These are phyloP conservation scores for Ivindomyrus marchei DNA, from an alignment of 2,113 vertebrate species.

Conservation along the genomic window DNA sequence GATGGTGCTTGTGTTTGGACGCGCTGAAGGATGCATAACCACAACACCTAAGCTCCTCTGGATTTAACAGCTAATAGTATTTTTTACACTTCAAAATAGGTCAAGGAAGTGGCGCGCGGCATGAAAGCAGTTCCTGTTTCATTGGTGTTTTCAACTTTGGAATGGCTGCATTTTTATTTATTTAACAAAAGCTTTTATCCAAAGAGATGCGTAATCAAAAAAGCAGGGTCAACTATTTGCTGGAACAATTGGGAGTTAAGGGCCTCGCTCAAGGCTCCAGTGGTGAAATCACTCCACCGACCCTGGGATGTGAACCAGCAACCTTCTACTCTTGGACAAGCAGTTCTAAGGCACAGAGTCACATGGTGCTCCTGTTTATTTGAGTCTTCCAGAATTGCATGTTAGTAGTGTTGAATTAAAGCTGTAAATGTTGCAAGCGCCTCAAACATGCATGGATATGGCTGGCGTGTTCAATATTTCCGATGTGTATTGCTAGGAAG, in stretches of 20 bases:
- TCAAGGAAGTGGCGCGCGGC: not conserved
- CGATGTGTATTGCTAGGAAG: not conserved
- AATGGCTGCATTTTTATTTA: not conserved
- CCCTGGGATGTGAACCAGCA: not conserved
- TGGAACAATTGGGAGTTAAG: not conserved
- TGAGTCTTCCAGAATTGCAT: not conserved
- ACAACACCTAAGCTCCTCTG: too few relatives aligned
- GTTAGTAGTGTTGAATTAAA: not conserved
- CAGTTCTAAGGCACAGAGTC: not conserved
- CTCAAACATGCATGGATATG: not conserved
- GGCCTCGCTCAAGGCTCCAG: not conserved
- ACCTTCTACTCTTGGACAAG: not conserved
- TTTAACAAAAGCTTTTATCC: not conserved
- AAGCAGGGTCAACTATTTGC: not conserved
- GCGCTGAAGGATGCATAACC: not conserved
- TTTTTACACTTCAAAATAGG: not conserved
- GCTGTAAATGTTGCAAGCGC: not conserved
- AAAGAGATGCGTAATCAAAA: not conserved
- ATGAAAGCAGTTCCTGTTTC: not conserved
- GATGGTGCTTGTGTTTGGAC: not conserved
- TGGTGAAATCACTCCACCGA: not conserved
- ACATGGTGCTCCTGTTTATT: not conserved
- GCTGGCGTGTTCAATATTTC: not conserved
- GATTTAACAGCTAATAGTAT: conserved; percentile 3
- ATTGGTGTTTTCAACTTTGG: not conserved